Evolutionary conservation across 2,797 vertebrate species (phyloP), one percentile per base, ranked within the genome.

Genomic region (Mustela erminea): DNA sequence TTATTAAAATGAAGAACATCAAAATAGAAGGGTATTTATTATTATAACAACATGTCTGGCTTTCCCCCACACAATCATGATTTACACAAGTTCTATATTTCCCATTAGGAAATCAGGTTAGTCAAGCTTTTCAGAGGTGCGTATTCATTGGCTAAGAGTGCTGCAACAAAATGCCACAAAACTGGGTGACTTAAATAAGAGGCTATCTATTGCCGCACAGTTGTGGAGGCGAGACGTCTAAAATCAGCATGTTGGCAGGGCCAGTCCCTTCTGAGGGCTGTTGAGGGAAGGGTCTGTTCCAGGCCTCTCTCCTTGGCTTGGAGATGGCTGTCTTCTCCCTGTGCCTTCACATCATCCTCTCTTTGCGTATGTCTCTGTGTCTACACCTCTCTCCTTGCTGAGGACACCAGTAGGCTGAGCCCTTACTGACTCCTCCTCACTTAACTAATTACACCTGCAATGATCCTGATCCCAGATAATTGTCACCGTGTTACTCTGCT

Each of bases 1-100:
- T 89, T 94, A 8, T 92, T 68, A 91, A 97, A 95, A 60, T 86
- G 49, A 68, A 91, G 43, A 82, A 46, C 29, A 85, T 92, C 49
- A 70, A 46, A 17, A 46, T 75, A 62, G 46, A 87, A 15, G 23
- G 43, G 74, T 88, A 41, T 43, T 95, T 83, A 4, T 56, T 75
- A 62, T 12, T 29, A 87, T 46, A 49, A 7, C 10, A 60, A 38
- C 17, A 9, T 18, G 1, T 80, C 60, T 96, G 38, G 17, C 52
- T 89, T 97, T 90, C 68, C 27, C 54, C 54, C n/a, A 75, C 60
- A 38, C 5, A 3, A 27, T 4, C 18, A 0, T 80, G 54, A 7
- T 2, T 88, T 77, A 87, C 84, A 8, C 21, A 84, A 80, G 60
- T 86, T 80, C 58, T 52, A 0, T 35, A 35, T 95, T 80, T 96